Percentiles rank a stretch among this genome's conserved stretches.
Evolutionary conservation across 2,797 vertebrate species (phyloP).

Genomic region (Uromys caudimaculatus): DNA sequence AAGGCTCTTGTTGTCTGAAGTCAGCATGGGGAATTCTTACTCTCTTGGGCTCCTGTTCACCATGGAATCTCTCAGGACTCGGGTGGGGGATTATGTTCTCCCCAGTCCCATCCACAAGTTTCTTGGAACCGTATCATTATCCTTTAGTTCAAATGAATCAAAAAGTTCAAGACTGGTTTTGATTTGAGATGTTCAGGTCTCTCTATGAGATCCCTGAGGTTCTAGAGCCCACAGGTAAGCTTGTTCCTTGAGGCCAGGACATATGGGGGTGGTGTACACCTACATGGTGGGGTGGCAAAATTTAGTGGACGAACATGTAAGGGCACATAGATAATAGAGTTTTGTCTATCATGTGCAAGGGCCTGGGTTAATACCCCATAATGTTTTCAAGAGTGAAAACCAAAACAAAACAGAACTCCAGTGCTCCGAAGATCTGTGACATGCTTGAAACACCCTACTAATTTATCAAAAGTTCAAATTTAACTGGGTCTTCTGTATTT

Average conservation of each 20-base stretch:
- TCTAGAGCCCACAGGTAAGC: background rate
- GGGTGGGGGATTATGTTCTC: background rate
- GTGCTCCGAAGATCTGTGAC: background rate
- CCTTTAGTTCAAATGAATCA: background rate
- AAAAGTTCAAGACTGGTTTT: background rate
- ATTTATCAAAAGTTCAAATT: conserved; percentile 2
- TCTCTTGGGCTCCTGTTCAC: background rate
- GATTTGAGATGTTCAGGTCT: background rate
- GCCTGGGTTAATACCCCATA: background rate
- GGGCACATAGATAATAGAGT: background rate
- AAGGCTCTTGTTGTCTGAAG: background rate
- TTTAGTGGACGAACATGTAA: background rate
- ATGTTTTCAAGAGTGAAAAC: background rate
- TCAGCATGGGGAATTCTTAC: background rate
- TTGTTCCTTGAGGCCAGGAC: background rate
- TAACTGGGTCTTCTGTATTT: background rate
- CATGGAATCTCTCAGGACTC: background rate
- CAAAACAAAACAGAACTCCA: background rate
- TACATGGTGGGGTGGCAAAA: background rate
- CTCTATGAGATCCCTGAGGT: background rate
- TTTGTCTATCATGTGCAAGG: background rate
- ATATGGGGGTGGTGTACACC: fast-evolving
- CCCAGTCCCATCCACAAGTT: background rate
- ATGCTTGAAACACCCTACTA: background rate
- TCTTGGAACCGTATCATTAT: background rate